Evolutionary conservation across 1,140 invertebrate species (phyloP).

Genomic region (Drosophila tristis): DNA sequence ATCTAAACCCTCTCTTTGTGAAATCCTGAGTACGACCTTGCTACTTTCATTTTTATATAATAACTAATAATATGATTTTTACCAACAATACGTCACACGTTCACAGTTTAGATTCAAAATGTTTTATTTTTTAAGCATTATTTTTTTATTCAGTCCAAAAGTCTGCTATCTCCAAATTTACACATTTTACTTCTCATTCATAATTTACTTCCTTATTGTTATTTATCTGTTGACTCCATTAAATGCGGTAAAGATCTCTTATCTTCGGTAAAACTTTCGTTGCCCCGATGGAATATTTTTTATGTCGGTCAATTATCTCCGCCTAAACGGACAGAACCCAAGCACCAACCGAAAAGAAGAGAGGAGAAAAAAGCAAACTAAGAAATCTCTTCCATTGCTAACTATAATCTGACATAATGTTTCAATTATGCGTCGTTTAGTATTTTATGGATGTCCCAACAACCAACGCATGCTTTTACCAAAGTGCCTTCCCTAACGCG

Average conservation of each 20-base stretch:
- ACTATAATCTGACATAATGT: slow-evolving; percentile 83
- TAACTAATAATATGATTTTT: neutral
- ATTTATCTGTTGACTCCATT: slow-evolving; percentile 58
- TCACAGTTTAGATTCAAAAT: too few species aligned
- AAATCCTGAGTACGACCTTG: too few species aligned
- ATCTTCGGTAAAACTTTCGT: slow-evolving; percentile 66
- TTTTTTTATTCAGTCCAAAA: slow-evolving; percentile 1
- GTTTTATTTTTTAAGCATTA: too few species aligned
- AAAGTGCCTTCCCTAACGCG: neutral
- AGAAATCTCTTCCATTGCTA: slow-evolving; percentile 75
- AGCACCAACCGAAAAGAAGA: neutral
- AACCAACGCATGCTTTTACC: slow-evolving; percentile 11
- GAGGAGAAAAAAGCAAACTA: slow-evolving; percentile 55
- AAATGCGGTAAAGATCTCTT: slow-evolving; percentile 59
- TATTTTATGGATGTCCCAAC: slow-evolving; percentile 57
- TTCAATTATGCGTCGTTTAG: slow-evolving; percentile 82
- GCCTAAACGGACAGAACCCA: slow-evolving; percentile 17
- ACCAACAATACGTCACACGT: too few species aligned
- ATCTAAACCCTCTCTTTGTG: too few species aligned
- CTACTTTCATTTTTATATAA: neutral
- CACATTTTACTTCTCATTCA: slow-evolving; percentile 21
- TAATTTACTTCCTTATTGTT: slow-evolving; percentile 41
- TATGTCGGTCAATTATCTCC: slow-evolving; percentile 57
- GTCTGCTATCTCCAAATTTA: slow-evolving; percentile 15
- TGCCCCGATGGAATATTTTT: slow-evolving; percentile 62